Conservation (phyloP, 2,113 vertebrate species). For the Pelecanoides urinatrix region DNA sequence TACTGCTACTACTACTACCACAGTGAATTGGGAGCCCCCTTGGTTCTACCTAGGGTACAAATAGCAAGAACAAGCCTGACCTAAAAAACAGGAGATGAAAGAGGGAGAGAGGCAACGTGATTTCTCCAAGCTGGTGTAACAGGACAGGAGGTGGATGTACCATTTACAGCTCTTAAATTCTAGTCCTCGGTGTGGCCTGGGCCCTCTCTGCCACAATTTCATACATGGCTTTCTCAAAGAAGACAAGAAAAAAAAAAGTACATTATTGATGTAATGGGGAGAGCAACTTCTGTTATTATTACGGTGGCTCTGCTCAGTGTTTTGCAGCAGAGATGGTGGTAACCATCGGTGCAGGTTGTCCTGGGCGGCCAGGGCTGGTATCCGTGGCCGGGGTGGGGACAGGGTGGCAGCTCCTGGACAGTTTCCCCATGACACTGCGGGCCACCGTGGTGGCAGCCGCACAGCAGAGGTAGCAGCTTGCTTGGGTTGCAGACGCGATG, state of each 20-base stretch:
- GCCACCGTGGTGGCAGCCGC: fast-evolving
- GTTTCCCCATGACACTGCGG: fast-evolving
- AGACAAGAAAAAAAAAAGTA: fast-evolving
- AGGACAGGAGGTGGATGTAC: background rate
- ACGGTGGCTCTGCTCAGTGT: fast-evolving
- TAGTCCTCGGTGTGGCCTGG: background rate
- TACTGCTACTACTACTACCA: background rate
- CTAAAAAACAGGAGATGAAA: background rate
- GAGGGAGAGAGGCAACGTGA: background rate
- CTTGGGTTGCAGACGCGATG: background rate
- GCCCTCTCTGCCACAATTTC: background rate
- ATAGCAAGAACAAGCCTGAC: background rate
- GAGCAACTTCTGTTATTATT: background rate
- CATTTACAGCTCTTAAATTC: background rate
- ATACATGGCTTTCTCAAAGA: background rate
- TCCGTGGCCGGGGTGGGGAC: background rate
- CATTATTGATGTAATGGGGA: background rate
- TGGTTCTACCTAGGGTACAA: background rate
- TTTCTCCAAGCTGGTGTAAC: background rate
- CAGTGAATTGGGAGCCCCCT: background rate
- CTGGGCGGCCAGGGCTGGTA: background rate
- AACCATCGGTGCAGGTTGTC: too few relatives aligned
- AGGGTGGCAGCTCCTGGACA: background rate
- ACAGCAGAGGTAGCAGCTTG: background rate
- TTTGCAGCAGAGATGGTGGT: background rate